Conservation (phyloP, 2,888 invertebrate species). For the Apotomis turbidana region DNA sequence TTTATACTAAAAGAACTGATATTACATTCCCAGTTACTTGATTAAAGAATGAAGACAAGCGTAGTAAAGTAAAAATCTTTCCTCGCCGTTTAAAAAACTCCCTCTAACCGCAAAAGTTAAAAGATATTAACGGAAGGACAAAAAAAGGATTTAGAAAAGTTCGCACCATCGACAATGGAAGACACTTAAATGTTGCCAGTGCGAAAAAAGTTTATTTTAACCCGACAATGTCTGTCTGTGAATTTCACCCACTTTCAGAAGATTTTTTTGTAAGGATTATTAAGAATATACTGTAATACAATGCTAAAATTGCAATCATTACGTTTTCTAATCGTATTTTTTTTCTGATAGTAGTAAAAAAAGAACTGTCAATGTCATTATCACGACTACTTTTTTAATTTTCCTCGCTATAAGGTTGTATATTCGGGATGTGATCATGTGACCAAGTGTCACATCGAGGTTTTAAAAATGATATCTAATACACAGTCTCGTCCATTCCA, state of each 20-base stretch:
- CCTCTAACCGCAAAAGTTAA: slow-evolving; percentile 39
- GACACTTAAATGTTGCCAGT: slow-evolving; percentile 47
- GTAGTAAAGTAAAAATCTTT: not conserved
- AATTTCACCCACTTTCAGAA: slow-evolving; percentile 3
- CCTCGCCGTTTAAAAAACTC: slow-evolving; percentile 15
- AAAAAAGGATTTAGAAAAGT: slow-evolving; percentile 41
- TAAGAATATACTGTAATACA: too few species aligned
- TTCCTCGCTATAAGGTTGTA: too few species aligned
- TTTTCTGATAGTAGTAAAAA: too few species aligned
- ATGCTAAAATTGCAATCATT: too few species aligned
- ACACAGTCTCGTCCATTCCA: too few species aligned
- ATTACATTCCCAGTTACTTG: not conserved
- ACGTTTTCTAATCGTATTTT: too few species aligned
- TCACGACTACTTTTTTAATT: too few species aligned
- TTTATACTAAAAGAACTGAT: too few species aligned
- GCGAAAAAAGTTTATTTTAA: slow-evolving; percentile 39
- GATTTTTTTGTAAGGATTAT: not conserved
- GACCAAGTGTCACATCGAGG: too few species aligned
- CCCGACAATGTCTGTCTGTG: slow-evolving; percentile 12
- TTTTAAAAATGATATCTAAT: too few species aligned
- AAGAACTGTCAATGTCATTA: too few species aligned
- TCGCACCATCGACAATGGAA: slow-evolving; percentile 46
- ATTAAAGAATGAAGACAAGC: not conserved
- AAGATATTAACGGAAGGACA: slow-evolving; percentile 33
- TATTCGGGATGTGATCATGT: too few species aligned